phyloP scores from a whole-genome alignment of 2,797 vertebrate genomes.

The Ctenochaetus hawaiiensis region DNA sequence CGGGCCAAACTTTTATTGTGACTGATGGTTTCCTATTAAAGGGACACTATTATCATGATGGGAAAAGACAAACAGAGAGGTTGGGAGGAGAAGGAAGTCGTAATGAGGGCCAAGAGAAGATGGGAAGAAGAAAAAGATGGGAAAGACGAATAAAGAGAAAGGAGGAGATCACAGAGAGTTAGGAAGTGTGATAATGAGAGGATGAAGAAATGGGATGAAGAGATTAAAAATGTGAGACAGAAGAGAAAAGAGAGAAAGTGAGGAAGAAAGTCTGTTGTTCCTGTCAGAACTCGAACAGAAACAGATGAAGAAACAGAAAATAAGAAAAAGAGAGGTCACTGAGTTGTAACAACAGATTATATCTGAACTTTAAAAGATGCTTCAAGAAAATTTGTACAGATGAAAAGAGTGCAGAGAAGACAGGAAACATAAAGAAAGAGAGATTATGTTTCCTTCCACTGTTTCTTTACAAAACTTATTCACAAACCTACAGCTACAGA shows the following conservation, averaged over 20 bases:
- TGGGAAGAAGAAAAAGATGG: conserved; percentile 81
- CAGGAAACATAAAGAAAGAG: neutral
- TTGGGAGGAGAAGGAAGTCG: neutral
- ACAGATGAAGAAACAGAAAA: conserved; percentile 19
- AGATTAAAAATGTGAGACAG: too few species aligned
- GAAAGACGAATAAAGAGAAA: conserved; percentile 79
- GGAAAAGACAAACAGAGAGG: conserved; percentile 7
- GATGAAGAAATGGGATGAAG: neutral
- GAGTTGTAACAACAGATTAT: conserved; percentile 18
- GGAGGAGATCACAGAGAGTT: neutral
- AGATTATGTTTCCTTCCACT: neutral
- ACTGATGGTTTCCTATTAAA: conserved; percentile 94
- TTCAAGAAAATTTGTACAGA: neutral
- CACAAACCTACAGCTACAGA: too few species aligned
- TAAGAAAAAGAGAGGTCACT: neutral
- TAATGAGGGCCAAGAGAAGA: neutral
- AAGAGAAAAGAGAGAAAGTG: neutral
- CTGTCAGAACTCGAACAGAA: neutral
- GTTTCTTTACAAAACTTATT: neutral
- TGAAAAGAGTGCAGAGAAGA: neutral
- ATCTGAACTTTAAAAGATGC: conserved; percentile 11
- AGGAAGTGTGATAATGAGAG: neutral
- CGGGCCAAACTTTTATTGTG: conserved; percentile 90
- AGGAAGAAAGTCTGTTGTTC: neutral
- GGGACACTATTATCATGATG: conserved; percentile 5